These are phyloP conservation scores for Cebidichthys violaceus DNA, from an alignment of 2,113 vertebrate species.

Conservation along the genomic window DNA sequence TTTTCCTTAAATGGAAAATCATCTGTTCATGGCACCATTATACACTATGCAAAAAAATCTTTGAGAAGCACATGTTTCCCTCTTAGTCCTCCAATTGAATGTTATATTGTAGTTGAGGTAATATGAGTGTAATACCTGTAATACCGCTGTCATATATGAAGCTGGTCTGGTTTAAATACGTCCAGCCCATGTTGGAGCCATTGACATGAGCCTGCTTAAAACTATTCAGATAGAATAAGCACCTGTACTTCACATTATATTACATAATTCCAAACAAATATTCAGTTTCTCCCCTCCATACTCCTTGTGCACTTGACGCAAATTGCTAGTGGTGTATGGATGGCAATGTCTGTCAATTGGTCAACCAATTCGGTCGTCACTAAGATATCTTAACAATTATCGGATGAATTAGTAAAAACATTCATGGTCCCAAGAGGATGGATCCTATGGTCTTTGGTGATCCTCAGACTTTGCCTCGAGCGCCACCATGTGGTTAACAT, in stretches of 20 bases:
- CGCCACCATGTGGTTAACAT: neutral
- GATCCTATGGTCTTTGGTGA: neutral
- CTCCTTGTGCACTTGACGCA: neutral
- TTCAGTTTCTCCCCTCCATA: neutral
- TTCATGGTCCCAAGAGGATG: neutral
- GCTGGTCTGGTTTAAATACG: neutral
- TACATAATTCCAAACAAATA: neutral
- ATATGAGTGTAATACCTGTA: neutral
- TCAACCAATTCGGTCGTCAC: neutral
- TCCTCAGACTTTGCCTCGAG: neutral
- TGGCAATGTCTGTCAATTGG: neutral
- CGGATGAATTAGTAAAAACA: neutral
- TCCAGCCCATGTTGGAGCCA: neutral
- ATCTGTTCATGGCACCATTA: slow-evolving; percentile 6
- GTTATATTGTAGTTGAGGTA: neutral
- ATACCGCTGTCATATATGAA: neutral
- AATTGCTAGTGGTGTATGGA: neutral
- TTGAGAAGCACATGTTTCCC: neutral
- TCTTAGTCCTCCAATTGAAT: neutral
- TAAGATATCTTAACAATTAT: neutral
- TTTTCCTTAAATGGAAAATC: slow-evolving; percentile 26
- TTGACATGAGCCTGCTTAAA: neutral
- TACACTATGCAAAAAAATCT: neutral
- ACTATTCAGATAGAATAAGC: neutral
- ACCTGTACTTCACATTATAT: neutral